phyloP scores from a whole-genome alignment of 2,888 invertebrate species.

The Papilio demoleus region DNA sequence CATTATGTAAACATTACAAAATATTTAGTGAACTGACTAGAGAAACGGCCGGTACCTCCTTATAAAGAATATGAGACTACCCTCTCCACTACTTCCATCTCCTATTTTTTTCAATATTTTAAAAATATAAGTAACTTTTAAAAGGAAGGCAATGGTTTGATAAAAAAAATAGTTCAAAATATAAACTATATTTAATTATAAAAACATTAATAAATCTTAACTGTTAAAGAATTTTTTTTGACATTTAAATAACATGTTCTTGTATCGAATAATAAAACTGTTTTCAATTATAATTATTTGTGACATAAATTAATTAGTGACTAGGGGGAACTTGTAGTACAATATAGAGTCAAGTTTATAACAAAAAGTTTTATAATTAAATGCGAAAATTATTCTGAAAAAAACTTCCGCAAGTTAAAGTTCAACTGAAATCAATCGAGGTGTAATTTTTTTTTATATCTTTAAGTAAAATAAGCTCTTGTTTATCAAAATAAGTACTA shows the following conservation, averaged over 20 bases:
- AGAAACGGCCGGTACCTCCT: no score
- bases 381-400: not conserved
- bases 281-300: conserved; percentile 7
- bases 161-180: not conserved
- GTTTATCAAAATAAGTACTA: not conserved
- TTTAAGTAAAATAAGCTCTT: not conserved
- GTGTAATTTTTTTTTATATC: not conserved
- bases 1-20: no score
- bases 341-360: not conserved
- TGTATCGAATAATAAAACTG: not conserved
- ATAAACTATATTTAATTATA: not conserved
- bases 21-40: no score
- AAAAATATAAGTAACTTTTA: no score
- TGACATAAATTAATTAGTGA: conserved; percentile 2
- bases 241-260: conserved; percentile 7
- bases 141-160: not conserved
- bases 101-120: no score
- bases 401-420: not conserved
- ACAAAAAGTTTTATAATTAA: not conserved
- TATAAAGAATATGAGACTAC: no score
- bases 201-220: conserved; percentile 6
- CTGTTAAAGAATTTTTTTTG: not conserved
- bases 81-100: no score
- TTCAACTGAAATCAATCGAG: not conserved
- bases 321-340: not conserved